phyloP scores from a whole-genome alignment of 92 coral and sea anemone genomes.

The Phenganax subtilis region DNA sequence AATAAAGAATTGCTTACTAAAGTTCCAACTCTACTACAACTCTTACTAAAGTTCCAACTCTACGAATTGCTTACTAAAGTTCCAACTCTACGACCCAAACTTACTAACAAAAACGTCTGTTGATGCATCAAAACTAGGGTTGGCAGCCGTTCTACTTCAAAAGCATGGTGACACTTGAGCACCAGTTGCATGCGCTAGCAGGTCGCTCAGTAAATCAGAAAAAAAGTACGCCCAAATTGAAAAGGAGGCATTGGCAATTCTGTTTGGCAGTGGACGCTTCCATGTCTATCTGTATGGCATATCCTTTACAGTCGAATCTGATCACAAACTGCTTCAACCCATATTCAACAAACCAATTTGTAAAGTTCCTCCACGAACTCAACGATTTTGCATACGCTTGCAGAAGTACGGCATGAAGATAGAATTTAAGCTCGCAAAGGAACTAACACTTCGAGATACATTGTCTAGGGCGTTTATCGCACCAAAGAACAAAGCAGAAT shows the following conservation, averaged over 20 bases:
- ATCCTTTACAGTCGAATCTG: slow-evolving; percentile 4
- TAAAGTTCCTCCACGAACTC: background rate
- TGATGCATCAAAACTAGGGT: background rate
- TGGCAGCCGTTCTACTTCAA: background rate
- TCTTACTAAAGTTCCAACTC: background rate
- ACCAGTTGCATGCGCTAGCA: slow-evolving; percentile 25
- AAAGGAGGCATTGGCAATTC: slow-evolving; percentile 14
- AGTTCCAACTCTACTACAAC: background rate
- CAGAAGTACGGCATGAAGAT: background rate
- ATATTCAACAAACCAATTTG: slow-evolving; percentile 14
- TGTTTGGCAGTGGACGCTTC: slow-evolving; percentile 7
- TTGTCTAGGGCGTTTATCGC: slow-evolving; percentile 8
- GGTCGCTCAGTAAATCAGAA: slow-evolving; percentile 8
- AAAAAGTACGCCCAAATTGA: slow-evolving; percentile 9
- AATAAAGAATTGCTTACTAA: slow-evolving; percentile 6
- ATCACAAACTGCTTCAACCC: slow-evolving; percentile 18
- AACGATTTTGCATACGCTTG: background rate
- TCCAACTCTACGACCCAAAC: background rate
- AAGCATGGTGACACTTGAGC: background rate
- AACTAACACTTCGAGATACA: background rate
- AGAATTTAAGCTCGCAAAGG: background rate
- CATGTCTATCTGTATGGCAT: slow-evolving; percentile 9
- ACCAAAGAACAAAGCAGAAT: slow-evolving; percentile 1
- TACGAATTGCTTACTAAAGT: slow-evolving; percentile 8
- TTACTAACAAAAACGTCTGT: slow-evolving; percentile 5